phyloP scores from a whole-genome alignment of 2,113 vertebrate genomes.

The Pavo muticus region DNA sequence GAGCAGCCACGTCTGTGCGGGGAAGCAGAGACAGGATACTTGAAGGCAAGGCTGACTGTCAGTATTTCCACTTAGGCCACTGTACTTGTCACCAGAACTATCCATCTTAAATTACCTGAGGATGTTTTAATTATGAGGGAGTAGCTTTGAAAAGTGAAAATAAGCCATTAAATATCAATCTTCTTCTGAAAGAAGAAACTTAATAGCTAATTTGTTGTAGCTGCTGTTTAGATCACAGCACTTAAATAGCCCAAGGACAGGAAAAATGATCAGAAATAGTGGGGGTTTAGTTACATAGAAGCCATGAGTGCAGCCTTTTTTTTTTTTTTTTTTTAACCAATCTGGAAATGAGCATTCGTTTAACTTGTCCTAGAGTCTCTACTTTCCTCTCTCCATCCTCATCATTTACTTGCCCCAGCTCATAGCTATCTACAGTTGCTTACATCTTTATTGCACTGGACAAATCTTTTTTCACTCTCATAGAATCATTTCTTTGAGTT shows the following conservation, averaged over 20 bases:
- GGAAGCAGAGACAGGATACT: not conserved
- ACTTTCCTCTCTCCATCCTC: not conserved
- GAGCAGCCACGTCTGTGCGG: not conserved
- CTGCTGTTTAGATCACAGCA: conserved; percentile 33
- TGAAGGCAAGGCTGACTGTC: not conserved
- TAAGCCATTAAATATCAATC: conserved; percentile 32
- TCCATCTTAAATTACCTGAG: not conserved
- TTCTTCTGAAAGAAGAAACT: not conserved
- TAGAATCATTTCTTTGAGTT: too few relatives aligned
- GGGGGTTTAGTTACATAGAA: not conserved
- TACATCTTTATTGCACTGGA: not conserved
- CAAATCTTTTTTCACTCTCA: too few relatives aligned
- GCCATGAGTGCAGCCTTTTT: fast-evolving
- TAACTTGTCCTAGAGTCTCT: not conserved
- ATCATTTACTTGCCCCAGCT: not conserved
- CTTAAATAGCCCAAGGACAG: too few relatives aligned
- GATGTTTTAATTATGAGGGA: not conserved
- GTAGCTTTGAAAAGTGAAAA: conserved; percentile 29
- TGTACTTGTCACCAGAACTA: not conserved
- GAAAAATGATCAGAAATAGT: not conserved
- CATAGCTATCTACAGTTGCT: not conserved
- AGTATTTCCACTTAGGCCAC: not conserved
- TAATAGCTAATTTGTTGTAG: not conserved
- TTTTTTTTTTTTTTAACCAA: not conserved
- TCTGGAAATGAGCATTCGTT: not conserved